These are phyloP conservation scores for Lutjanus erythropterus DNA, from an alignment of 2,113 vertebrate species.

Conservation along the genomic window DNA sequence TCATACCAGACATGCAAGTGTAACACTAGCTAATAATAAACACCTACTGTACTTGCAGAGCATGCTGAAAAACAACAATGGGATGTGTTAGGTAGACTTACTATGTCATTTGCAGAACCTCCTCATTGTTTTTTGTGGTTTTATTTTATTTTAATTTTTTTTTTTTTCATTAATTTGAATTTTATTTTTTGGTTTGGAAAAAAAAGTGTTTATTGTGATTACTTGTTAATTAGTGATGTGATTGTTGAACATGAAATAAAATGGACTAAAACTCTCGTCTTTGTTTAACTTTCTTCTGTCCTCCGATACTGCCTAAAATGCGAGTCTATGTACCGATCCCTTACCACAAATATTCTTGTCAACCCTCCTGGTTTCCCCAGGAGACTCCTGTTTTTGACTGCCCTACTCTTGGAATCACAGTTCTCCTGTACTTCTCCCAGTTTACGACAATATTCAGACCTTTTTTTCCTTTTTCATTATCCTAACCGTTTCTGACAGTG, in stretches of 20 bases:
- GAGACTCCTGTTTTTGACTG: no score
- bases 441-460: no score
- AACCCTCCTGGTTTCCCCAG: no score
- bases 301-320: neutral
- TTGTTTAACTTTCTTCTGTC: neutral
- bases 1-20: constrained; percentile 53
- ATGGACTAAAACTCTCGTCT: constrained; percentile 67
- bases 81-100: constrained; percentile 76
- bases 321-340: no score
- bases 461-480: no score
- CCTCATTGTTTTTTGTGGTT: constrained; percentile 59
- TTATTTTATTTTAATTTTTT: constrained; percentile 33
- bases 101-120: constrained; percentile 72
- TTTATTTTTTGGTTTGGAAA: constrained; percentile 74
- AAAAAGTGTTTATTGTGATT: constrained; percentile 86
- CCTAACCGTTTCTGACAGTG: no score
- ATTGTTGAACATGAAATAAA: constrained; percentile 87
- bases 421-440: no score
- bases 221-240: constrained; percentile 88
- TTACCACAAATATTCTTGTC: no score
- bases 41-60: constrained; percentile 67
- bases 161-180: constrained; percentile 72
- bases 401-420: no score
- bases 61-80: constrained; percentile 77
- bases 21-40: constrained; percentile 70